Evolutionary conservation across 2,113 vertebrate species (phyloP).

Genomic region (Calyptommatus sinebrachiatus): DNA sequence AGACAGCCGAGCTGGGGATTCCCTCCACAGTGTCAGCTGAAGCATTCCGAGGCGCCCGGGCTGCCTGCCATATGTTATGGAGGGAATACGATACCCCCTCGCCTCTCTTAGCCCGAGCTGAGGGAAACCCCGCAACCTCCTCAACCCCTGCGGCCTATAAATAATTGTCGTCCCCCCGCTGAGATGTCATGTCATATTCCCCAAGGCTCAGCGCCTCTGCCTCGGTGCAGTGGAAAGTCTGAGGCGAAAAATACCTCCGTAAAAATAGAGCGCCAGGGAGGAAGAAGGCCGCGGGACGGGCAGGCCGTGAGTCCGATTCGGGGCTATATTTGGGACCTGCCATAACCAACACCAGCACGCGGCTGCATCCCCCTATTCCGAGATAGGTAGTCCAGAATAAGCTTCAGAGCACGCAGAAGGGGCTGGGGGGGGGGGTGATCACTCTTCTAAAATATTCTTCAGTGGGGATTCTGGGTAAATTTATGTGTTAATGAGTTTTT

Average conservation of each 20-base stretch:
- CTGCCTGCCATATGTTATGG: background rate
- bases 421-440: too few relatives aligned
- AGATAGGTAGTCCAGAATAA: too few relatives aligned
- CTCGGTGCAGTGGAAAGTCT: conserved; percentile 70
- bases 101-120: background rate
- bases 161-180: conserved; percentile 53
- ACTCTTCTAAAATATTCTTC: too few relatives aligned
- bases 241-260: conserved; percentile 45
- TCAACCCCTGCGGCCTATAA: conserved; percentile 57
- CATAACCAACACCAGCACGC: too few relatives aligned
- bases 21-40: conserved; percentile 13
- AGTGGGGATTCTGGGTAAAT: too few relatives aligned
- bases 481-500: too few relatives aligned
- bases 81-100: background rate
- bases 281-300: conserved; percentile 26
- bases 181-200: conserved; percentile 69
- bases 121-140: background rate
- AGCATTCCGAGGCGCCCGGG: background rate
- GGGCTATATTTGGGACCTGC: too few relatives aligned
- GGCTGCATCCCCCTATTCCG: too few relatives aligned
- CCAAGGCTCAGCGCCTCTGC: conserved; percentile 46
- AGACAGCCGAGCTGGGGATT: background rate
- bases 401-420: too few relatives aligned
- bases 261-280: conserved; percentile 66
- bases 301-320: too few relatives aligned